Evolutionary conservation across 2,797 vertebrate species (phyloP).

Genomic region (Syndactyla subalaris): DNA sequence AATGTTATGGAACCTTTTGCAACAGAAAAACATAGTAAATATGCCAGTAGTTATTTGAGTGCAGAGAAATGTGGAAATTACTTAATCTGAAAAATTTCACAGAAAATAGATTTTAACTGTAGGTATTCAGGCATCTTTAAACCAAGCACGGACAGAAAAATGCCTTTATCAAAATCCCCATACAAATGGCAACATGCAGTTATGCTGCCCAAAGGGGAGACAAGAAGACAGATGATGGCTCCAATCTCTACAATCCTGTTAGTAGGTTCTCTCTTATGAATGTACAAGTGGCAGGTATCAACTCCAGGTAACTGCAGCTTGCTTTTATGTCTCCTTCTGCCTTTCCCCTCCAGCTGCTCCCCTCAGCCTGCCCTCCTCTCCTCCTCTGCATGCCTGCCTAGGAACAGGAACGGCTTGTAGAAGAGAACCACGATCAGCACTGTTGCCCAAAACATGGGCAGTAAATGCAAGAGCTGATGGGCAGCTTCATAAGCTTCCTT

Average conservation of each 20-base stretch:
- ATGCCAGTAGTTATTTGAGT: background rate
- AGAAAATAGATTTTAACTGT: background rate
- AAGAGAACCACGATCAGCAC: background rate
- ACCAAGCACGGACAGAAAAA: background rate
- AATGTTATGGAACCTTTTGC: background rate
- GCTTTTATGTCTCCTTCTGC: background rate
- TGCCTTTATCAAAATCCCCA: background rate
- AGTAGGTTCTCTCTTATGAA: background rate
- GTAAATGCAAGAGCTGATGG: background rate
- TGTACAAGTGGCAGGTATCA: background rate
- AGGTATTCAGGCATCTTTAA: background rate
- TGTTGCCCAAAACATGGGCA: background rate
- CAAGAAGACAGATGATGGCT: background rate
- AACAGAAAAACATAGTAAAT: background rate
- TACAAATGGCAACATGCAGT: background rate
- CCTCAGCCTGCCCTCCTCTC: background rate
- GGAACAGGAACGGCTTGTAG: background rate
- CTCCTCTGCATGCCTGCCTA: background rate
- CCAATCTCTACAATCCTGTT: background rate
- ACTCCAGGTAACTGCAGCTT: background rate
- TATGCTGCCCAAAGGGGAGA: background rate
- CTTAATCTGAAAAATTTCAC: background rate
- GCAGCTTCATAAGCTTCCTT: background rate
- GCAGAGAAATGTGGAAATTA: background rate
- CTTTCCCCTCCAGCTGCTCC: background rate